Percentiles rank a stretch among this genome's conserved stretches.
phyloP scores from a whole-genome alignment of 2,888 invertebrate species.

The Coenonympha arcania region DNA sequence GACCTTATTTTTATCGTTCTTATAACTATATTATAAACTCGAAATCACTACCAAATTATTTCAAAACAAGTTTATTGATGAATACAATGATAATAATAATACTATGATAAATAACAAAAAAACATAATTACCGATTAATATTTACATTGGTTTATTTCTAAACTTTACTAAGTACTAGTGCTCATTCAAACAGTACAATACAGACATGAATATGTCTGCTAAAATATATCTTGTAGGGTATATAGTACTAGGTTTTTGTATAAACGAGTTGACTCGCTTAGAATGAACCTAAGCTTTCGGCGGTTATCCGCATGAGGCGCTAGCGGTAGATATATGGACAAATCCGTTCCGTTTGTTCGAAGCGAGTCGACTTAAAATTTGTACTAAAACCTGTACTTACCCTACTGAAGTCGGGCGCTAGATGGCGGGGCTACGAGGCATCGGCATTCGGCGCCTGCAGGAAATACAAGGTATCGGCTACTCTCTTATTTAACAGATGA shows the following conservation, averaged over 20 bases:
- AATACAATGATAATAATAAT: conserved; percentile 65
- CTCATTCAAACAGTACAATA: conserved; percentile 55
- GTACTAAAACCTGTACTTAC: too few relatives aligned
- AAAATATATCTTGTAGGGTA: conserved; percentile 56
- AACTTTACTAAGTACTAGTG: conserved; percentile 55
- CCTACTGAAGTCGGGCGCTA: conserved; percentile 33
- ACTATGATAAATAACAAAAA: conserved; percentile 72
- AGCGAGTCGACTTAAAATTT: too few relatives aligned
- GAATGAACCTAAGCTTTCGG: too few relatives aligned
- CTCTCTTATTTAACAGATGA: conserved; percentile 43
- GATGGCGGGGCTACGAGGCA: conserved; percentile 25
- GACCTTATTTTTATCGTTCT: conserved; percentile 49
- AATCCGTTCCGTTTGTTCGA: too few relatives aligned
- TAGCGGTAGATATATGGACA: too few relatives aligned
- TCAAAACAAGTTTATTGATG: conserved; percentile 66
- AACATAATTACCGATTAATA: conserved; percentile 58
- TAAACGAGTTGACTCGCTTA: too few relatives aligned
- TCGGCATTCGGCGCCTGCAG: conserved; percentile 18
- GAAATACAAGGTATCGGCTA: conserved; percentile 39
- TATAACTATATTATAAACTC: conserved; percentile 58
- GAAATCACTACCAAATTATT: conserved; percentile 65
- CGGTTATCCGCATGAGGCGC: too few relatives aligned
- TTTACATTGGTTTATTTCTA: conserved; percentile 63
- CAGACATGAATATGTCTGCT: conserved; percentile 48
- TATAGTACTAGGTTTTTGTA: too few relatives aligned